Base-by-base conservation (phyloP, 2,888 invertebrate species). In the Coenonympha glycerion region DNA sequence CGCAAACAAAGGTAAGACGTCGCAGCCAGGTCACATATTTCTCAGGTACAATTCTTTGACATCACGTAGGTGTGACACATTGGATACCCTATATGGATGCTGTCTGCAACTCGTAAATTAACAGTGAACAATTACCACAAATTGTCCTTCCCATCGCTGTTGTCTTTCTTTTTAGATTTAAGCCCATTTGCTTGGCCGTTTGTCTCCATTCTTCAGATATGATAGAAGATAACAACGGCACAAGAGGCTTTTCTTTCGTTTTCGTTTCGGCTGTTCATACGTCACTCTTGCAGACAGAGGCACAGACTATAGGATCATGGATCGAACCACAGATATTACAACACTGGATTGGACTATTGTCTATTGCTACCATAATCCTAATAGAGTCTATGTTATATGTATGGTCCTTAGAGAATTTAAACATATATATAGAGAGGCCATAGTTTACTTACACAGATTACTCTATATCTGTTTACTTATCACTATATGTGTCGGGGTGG, bases 101-200 rank as follows among this genome's bases (percentile, higher is more conserved):
- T 79, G 79, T 76, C 79, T 77, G 83, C 76, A 76, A 79, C 69
- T 67, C 68, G 68, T 69, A 79, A 75, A 76, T 75, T 76, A 83
- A 80, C 75, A 75, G 75, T 77, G 75, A 75, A 79, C 78, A 64
- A 64, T 84, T 89, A 91, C 91, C 91, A 91, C 75, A 91, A 81
- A 79, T 91, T 91, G 69, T 91, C 91, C 82, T 90, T 89, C 70
- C 79, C 84, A 63, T 90, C 90, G 64, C 82, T 79, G 61, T 89
- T 89, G 62, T 90, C 90, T 83, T 90, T 90, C 79, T 89, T 90
- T 86, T 88, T 91, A 71, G 87, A 79, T 82, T 76, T 87, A 74
- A 82, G 82, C 80, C 87, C 87, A 84, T 87, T 87, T 70, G 77
- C 83, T 82, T 86, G 87, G 86, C 87, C 87, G 87, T 87, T 87